phyloP scores from a whole-genome alignment of 1,140 invertebrate species.

The Heliconius melpomene region DNA sequence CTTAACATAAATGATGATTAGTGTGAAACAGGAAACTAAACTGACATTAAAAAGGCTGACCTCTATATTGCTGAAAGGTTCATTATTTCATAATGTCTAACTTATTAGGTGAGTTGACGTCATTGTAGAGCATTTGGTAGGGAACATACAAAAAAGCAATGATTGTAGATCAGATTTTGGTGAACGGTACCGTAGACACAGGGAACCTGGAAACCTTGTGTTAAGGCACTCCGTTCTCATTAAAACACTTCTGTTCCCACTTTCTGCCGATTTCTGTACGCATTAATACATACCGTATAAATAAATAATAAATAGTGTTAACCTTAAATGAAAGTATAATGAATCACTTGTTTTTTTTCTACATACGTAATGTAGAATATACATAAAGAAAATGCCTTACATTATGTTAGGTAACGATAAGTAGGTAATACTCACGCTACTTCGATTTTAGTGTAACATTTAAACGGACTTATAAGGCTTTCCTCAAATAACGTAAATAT shows the following conservation, averaged over 20 bases:
- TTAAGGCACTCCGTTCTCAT: too few relatives aligned
- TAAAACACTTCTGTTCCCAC: too few relatives aligned
- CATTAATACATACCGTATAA: too few relatives aligned
- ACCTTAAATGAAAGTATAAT: too few relatives aligned
- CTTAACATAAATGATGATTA: constrained; percentile 19
- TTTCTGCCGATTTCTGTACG: too few relatives aligned
- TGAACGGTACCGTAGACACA: too few relatives aligned
- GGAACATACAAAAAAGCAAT: too few relatives aligned
- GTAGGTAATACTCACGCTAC: background rate
- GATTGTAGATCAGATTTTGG: background rate
- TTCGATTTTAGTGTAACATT: background rate
- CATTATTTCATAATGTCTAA: constrained; percentile 9
- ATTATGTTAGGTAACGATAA: too few relatives aligned
- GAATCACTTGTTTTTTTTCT: too few relatives aligned
- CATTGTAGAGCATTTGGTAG: background rate
- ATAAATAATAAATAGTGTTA: too few relatives aligned
- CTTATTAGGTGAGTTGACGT: background rate
- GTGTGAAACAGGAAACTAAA: constrained; percentile 16
- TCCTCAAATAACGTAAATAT: background rate
- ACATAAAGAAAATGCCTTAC: background rate
- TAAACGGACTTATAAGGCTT: constrained; percentile 3
- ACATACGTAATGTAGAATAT: background rate
- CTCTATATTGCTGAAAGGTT: constrained; percentile 4
- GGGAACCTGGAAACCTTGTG: too few relatives aligned
- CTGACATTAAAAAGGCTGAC: constrained; percentile 12